Evolutionary conservation across 2,888 invertebrate species (phyloP), one percentile per base, ranked within the genome.

Genomic region (Papilio gigon): DNA sequence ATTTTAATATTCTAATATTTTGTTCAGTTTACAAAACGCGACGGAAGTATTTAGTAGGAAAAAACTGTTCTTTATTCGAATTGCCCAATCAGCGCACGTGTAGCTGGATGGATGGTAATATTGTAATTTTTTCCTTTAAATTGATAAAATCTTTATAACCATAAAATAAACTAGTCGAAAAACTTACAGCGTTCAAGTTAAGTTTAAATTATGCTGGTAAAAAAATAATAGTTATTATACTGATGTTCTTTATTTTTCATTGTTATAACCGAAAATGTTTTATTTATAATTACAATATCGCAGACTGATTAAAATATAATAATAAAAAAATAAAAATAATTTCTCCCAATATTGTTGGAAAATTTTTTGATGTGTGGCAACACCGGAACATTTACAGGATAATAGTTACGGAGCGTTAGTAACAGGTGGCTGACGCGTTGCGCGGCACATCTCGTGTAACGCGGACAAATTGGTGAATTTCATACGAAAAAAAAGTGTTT

Each of bases 301-400:
- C 9, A 14, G 22, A 4, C 20, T 9, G 8, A 37, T 22, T 17
- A 37, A 59, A 22, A 30, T 53, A 4, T n/a, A 2, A 27, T n/a
- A 1, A n/a, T 30, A 11, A 56, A 56, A 56, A 56, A 17, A 30
- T 11, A 30, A 56, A 25, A 25, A 22, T 4, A 42, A 12, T 12
- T 11, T 65, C 47, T 17, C 47, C 66, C 47, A 1, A 66, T 0
- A 0, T 35, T n/a, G 30, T 60, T 8, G 59, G 66, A 37, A 47
- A 66, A 47, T 27, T 25, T n/a, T 12, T 60, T 22, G 5, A 11
- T 1, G 5, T 27, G 11, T 27, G 27, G 66, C 17, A 59, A 60
- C 59, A 50, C 27, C 27, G 35, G 12, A 5, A 25, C 35, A 1
- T 25, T 47, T 35, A 22, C 59, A 27, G 40, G 37, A 33, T 65